Base-by-base conservation (phyloP, 2,888 invertebrate species). In the Eudemis profundana region DNA sequence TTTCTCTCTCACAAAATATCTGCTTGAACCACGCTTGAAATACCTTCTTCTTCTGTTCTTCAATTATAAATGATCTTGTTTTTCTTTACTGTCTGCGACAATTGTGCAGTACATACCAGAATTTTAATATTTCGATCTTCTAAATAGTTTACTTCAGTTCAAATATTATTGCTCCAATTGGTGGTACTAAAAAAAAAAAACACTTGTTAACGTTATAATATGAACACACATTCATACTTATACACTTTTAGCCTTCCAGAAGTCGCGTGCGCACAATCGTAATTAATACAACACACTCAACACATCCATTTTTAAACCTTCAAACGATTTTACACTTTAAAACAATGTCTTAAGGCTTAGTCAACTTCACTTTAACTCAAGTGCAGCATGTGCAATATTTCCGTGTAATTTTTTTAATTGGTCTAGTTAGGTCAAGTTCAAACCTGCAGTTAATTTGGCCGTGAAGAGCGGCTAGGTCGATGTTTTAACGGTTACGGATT, bases 371-470 rank as follows among this genome's bases (percentile, higher is more conserved):
- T 17, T 3, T 44, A 10, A n/a, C 7, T 17, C 8, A 21, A 38
- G 23, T 51, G 33, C 74, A 72, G 72, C 71, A 74, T 69, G 70
- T 73, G 70, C 69, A 74, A 68, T 61, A 64, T 69, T 68, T 60
- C 72, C 74, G 71, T 74, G 67, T 63, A 59, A 69, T 71, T 71
- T 73, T 73, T 76, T 70, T 69, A 68, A 69, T 73, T 73, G 57
- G 70, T 38, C 17, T 73, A 76, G 76, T 74, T 78, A 73, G 82
- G 84, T 84, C 83, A 83, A 83, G 83, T 82, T 79, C 76, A 79
- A 73, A 84, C 83, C 68, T 72, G 83, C 69, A 70, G 70, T 70
- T 71, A 71, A 75, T 71, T 73, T 71, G 66, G 74, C 76, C 80
- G 75, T 81, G 71, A 69, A 70, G 67, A 70, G 60, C 62, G 54